Base-by-base conservation (phyloP, 2,888 invertebrate genomes). In the Galeruca laticollis region DNA sequence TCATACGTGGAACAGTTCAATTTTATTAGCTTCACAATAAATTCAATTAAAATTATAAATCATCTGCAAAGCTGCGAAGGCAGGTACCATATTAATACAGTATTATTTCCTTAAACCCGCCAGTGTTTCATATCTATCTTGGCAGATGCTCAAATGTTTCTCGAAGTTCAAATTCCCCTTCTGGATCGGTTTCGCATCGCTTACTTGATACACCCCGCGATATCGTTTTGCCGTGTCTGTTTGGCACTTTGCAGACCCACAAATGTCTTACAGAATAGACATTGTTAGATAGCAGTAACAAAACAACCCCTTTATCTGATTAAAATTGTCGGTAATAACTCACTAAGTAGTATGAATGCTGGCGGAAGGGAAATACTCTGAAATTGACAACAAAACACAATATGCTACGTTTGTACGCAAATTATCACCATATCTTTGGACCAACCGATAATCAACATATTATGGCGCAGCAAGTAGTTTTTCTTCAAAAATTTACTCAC, bases 131-230 rank as follows among this genome's bases (percentile, higher is more conserved):
- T 20, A 31, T 26, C 65, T 33, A 26, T 81, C 80, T 69, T 69
- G 60, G 72, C 72, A 69, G 69, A 65, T 69, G 72, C 57, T 72
- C 77, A 78, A 78, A 78, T 77, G 78, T 76, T 78, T 68, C 76
- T 75, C 76, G 75, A 71, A 68, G 73, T 69, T 65, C 67, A 72
- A 70, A 69, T 70, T 69, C 72, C 72, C 73, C 69, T 62, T 73
- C 52, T 64, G 67, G 74, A 78, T 79, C 77, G 79, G 80, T 79
- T 80, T 78, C 77, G 72, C 75, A 52, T 62, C 70, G 70, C 73
- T 60, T 69, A 70, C 74, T 70, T 57, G 68, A 72, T 73, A 69
- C 70, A 73, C 60, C 71, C 67, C 70, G 56, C 66, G 66, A 69
- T 69, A 70, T 69, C 65, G 57, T 72, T 60, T 49, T 43, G 40